Percentiles rank a stretch among this genome's conserved stretches.
These are phyloP conservation scores for Anoura caudifer DNA, from an alignment of 2,113 vertebrate genomes.

Conservation along the genomic window DNA sequence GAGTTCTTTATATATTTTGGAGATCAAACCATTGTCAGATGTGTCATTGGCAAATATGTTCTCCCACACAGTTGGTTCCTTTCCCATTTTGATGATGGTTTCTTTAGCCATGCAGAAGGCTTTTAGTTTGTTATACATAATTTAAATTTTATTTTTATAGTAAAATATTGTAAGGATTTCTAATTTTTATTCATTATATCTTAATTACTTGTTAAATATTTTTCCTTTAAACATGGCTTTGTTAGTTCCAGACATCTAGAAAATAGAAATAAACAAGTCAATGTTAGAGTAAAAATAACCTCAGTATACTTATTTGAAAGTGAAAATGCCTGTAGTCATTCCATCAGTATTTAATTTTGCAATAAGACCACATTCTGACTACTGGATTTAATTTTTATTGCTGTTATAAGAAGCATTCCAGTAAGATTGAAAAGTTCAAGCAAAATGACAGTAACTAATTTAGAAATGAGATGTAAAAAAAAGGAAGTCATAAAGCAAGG, in stretches of 20 bases:
- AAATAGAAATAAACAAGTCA: neutral
- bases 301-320: slow-evolving; percentile 43
- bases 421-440: slow-evolving; percentile 83
- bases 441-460: slow-evolving; percentile 82
- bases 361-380: slow-evolving; percentile 46
- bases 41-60: too few species aligned
- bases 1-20: too few species aligned
- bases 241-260: neutral
- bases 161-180: neutral
- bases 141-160: neutral
- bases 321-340: neutral
- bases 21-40: too few species aligned
- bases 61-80: too few species aligned
- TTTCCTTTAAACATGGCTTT: neutral
- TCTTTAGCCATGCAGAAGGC: too few species aligned
- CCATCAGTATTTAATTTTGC: slow-evolving; percentile 50
- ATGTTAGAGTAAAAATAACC: slow-evolving; percentile 1
- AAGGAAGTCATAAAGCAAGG: slow-evolving; percentile 70
- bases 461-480: slow-evolving; percentile 77
- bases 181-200: neutral
- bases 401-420: slow-evolving; percentile 68
- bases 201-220: neutral
- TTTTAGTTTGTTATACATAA: neutral
- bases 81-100: too few species aligned
- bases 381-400: slow-evolving; percentile 55